phyloP scores from a whole-genome alignment of 2,888 invertebrate species.

The Torymus texanus region DNA sequence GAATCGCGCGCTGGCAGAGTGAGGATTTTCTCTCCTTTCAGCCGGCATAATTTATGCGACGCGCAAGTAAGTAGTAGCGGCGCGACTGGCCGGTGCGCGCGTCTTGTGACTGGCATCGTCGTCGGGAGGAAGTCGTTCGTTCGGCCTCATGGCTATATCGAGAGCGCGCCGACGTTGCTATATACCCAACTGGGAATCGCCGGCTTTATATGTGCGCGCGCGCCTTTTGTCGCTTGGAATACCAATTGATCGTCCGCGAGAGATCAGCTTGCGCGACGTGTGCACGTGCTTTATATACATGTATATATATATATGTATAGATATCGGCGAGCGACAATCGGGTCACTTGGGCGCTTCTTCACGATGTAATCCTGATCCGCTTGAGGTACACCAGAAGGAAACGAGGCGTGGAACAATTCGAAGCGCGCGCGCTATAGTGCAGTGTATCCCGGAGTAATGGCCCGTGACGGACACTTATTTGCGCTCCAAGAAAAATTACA shows the following conservation, averaged over 20 bases:
- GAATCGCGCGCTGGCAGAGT: background rate
- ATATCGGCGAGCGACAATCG: slow-evolving; percentile 34
- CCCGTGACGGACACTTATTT: background rate
- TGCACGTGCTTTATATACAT: background rate
- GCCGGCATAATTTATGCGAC: slow-evolving; percentile 32
- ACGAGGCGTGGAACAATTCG: background rate
- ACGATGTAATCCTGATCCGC: background rate
- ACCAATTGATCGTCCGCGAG: slow-evolving; percentile 33
- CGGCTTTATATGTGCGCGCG: too few relatives aligned
- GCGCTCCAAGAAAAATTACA: too few relatives aligned
- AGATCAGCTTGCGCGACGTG: slow-evolving; percentile 13
- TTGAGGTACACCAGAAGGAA: slow-evolving; percentile 22
- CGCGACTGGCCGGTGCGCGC: background rate
- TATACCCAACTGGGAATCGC: background rate
- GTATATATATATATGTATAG: background rate
- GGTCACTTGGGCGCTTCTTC: slow-evolving; percentile 48
- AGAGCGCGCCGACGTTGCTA: background rate
- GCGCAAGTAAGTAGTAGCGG: too few relatives aligned
- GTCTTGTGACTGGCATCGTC: background rate
- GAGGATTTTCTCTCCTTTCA: slow-evolving; percentile 36
- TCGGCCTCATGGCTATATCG: slow-evolving; percentile 9
- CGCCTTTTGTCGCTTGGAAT: slow-evolving; percentile 28
- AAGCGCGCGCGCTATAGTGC: too few relatives aligned
- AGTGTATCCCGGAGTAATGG: slow-evolving; percentile 20
- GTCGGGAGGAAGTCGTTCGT: too few relatives aligned